Conservation (phyloP, 2,888 invertebrate species). For the Hanleya hanleyi region DNA sequence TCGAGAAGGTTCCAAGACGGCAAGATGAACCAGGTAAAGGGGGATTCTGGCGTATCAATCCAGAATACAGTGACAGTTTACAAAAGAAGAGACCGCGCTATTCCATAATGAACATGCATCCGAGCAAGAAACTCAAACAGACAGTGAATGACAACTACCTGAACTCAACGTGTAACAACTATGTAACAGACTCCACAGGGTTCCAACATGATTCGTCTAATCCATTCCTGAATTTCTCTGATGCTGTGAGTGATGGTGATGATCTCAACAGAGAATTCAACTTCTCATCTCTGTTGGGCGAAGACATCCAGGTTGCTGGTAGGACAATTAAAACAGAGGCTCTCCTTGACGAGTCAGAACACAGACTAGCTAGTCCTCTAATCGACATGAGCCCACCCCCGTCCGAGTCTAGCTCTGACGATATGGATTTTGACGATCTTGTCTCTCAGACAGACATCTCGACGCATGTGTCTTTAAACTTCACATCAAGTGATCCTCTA, state of each 20-base stretch:
- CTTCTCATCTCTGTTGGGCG: conserved; percentile 69
- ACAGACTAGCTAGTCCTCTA: conserved; percentile 54
- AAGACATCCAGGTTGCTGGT: conserved; percentile 71
- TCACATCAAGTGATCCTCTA: conserved; percentile 55
- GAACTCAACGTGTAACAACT: too few relatives aligned
- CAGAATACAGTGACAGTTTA: conserved; percentile 76
- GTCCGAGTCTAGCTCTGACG: conserved; percentile 62
- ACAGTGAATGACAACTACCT: conserved; percentile 51
- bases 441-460: conserved; percentile 52
- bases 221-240: neutral
- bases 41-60: conserved; percentile 93
- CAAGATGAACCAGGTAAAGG: conserved; percentile 86
- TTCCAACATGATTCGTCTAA: neutral
- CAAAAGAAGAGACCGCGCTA: conserved; percentile 76
- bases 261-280: conserved; percentile 64
- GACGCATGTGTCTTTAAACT: conserved; percentile 48
- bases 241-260: conserved; percentile 28
- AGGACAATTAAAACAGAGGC: conserved; percentile 68
- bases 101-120: neutral
- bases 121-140: conserved; percentile 44
- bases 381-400: conserved; percentile 68
- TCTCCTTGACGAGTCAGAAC: conserved; percentile 55
- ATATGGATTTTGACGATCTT: conserved; percentile 66
- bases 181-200: conserved; percentile 25
- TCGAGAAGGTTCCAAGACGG: conserved; percentile 84